Percentiles rank a stretch among this genome's conserved stretches.
These are phyloP conservation scores for Henricia sp. DNA, from an alignment of 53 echinoderm and acorn worm species.

Conservation along the genomic window DNA sequence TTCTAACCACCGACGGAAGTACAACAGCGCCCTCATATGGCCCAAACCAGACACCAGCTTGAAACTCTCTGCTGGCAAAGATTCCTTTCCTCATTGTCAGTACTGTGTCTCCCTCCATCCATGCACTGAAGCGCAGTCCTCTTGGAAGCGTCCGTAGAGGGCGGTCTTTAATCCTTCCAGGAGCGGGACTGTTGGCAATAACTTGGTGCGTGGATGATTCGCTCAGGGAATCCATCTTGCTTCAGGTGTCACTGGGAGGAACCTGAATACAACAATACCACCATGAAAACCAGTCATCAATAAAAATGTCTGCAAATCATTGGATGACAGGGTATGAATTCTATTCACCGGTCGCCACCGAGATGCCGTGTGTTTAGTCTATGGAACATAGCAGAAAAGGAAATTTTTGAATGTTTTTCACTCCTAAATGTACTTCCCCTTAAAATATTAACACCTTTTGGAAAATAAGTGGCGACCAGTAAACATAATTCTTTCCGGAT, in stretches of 20 bases:
- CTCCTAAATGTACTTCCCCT: too few species aligned
- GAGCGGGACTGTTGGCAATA: constrained; percentile 13
- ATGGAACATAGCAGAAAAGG: too few species aligned
- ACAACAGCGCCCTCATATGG: constrained; percentile 42
- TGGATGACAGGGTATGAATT: too few species aligned
- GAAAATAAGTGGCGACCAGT: too few species aligned
- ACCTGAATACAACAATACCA: too few species aligned
- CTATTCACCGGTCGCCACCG: too few species aligned
- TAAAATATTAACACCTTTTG: too few species aligned
- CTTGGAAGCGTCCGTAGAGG: constrained; percentile 16
- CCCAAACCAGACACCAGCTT: constrained; percentile 48
- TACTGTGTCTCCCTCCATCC: constrained; percentile 24
- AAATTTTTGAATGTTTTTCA: too few species aligned
- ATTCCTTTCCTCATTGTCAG: constrained; percentile 34
- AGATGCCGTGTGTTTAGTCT: too few species aligned
- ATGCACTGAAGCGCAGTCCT: constrained; percentile 30
- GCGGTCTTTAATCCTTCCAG: constrained; percentile 2
- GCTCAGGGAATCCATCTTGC: constrained; percentile 5
- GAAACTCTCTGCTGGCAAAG: constrained; percentile 13
- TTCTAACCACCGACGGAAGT: constrained; percentile 4
- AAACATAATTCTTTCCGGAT: too few species aligned
- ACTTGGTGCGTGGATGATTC: neutral
- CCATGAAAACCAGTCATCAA: too few species aligned
- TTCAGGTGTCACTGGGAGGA: neutral
- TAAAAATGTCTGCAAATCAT: too few species aligned